Evolutionary conservation across 2,888 invertebrate genomes (phyloP).

Genomic region (Xylocampa areola): DNA sequence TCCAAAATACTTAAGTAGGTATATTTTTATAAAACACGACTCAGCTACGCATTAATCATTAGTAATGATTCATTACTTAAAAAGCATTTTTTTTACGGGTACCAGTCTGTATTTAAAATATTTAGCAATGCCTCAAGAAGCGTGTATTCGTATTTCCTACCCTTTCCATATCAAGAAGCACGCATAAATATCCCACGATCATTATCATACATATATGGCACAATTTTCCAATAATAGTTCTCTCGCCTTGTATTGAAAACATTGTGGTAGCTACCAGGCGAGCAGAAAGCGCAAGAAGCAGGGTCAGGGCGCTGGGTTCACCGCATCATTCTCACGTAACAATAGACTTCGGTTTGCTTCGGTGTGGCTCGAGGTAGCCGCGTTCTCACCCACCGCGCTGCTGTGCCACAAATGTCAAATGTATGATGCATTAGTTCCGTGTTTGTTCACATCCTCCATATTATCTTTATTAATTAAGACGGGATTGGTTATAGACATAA

Average conservation of each 20-base stretch:
- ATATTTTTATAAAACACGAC: neutral
- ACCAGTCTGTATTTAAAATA: neutral
- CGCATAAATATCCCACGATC: constrained; percentile 32
- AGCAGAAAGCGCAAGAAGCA: constrained; percentile 59
- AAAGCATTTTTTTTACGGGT: no score
- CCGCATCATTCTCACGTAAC: constrained; percentile 66
- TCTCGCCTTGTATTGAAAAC: constrained; percentile 28
- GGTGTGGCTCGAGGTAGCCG: constrained; percentile 38
- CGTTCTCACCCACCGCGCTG: constrained; percentile 66
- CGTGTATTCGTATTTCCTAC: constrained; percentile 6
- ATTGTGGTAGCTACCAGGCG: constrained; percentile 54
- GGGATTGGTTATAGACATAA: no score
- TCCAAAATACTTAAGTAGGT: neutral
- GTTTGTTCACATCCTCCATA: constrained; percentile 43
- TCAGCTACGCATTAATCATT: no score
- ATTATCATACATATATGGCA: constrained; percentile 34
- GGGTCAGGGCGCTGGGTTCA: constrained; percentile 57
- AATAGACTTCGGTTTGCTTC: constrained; percentile 51
- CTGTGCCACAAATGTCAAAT: constrained; percentile 68
- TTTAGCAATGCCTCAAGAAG: neutral
- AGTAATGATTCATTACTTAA: no score
- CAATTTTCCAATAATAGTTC: constrained; percentile 45
- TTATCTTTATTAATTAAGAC: constrained; percentile 18
- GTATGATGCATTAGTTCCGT: constrained; percentile 71
- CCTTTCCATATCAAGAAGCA: constrained; percentile 3